Percentiles rank a stretch among this genome's conserved stretches.
Evolutionary conservation across 2,113 vertebrate species (phyloP).

Genomic region (Monopterus albus): DNA sequence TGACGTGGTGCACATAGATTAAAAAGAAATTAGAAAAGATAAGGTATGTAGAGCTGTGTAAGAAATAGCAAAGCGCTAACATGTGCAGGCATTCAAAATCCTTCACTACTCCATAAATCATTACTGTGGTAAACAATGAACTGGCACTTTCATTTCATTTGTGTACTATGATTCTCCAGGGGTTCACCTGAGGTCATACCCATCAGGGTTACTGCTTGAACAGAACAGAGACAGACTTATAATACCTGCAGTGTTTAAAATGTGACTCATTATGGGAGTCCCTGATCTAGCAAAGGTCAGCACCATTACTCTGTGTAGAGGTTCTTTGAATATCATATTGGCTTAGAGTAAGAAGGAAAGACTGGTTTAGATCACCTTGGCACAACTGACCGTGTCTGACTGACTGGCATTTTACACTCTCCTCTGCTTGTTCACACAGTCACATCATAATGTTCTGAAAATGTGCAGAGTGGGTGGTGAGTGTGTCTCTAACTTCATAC

Average conservation of each 20-base stretch:
- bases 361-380: conserved; percentile 25
- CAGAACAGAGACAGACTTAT: too few relatives aligned
- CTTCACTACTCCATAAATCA: too few relatives aligned
- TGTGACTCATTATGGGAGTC: neutral
- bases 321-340: conserved; percentile 17
- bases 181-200: neutral
- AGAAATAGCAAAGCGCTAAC: too few relatives aligned
- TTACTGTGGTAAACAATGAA: too few relatives aligned
- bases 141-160: too few relatives aligned
- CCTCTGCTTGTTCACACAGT: conserved; percentile 34
- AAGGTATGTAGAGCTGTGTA: too few relatives aligned
- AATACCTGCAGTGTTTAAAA: conserved; percentile 2
- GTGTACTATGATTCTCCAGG: too few relatives aligned
- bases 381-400: conserved; percentile 8
- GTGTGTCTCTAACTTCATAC: too few relatives aligned
- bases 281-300: conserved; percentile 1
- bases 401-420: conserved; percentile 27
- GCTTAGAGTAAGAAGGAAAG: conserved; percentile 10
- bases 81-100: too few relatives aligned
- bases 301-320: neutral
- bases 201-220: neutral
- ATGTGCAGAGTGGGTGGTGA: conserved; percentile 16
- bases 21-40: too few relatives aligned
- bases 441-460: conserved; percentile 37
- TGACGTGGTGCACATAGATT: too few relatives aligned